Percentiles rank a stretch among this genome's conserved stretches.
Evolutionary conservation across 2,888 invertebrate genomes (phyloP).

Genomic region (Drosophila atroscutellata): DNA sequence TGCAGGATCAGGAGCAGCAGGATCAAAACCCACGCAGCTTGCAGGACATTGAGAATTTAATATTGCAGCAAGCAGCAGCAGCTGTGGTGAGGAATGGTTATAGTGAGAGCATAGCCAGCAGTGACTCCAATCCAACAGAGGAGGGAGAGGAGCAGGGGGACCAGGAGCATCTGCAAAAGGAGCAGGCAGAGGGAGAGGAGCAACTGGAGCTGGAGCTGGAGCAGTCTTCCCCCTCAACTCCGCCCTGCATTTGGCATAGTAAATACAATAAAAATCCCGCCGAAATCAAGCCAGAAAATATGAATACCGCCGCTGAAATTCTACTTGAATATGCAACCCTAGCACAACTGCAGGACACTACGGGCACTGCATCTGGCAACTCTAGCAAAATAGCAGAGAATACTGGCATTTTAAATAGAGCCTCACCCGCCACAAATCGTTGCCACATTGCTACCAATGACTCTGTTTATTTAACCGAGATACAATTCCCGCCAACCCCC

Average conservation of each 20-base stretch:
- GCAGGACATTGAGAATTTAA: constrained; percentile 71
- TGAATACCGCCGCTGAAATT: constrained; percentile 73
- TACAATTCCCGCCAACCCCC: constrained; percentile 52
- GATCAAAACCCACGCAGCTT: constrained; percentile 32
- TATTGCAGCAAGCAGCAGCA: constrained; percentile 54
- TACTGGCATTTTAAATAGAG: constrained; percentile 9
- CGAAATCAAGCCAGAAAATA: constrained; percentile 17
- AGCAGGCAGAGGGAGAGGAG: constrained; percentile 9
- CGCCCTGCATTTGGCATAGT: constrained; percentile 78
- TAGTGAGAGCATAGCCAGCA: constrained; percentile 34
- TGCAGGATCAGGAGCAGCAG: not conserved
- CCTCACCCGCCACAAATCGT: constrained; percentile 9
- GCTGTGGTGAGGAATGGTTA: constrained; percentile 20
- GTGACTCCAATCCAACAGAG: constrained; percentile 13
- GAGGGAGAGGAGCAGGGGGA: not conserved
- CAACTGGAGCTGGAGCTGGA: not conserved
- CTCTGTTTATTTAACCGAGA: constrained; percentile 23
- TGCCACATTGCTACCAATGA: constrained; percentile 14
- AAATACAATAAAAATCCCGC: constrained; percentile 25
- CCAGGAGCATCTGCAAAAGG: not conserved
- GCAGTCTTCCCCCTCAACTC: constrained; percentile 17
- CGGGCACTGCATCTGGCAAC: not conserved
- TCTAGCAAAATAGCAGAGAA: constrained; percentile 19
- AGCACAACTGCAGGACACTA: not conserved
- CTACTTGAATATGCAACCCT: constrained; percentile 72